phyloP scores from a whole-genome alignment of 2,113 vertebrate species.

The Pangasianodon hypophthalmus region DNA sequence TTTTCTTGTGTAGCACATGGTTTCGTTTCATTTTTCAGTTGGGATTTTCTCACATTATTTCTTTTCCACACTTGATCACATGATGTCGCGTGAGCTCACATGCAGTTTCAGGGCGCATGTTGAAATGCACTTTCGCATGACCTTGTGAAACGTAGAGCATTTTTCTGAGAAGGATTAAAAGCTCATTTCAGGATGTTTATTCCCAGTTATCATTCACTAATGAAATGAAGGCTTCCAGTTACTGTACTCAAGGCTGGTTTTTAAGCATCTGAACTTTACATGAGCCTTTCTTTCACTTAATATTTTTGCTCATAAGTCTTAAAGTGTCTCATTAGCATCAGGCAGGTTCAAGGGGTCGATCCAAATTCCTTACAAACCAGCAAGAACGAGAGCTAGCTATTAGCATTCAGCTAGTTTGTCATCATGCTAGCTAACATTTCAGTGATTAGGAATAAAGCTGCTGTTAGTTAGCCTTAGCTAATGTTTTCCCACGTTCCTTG shows the following conservation, averaged over 20 bases:
- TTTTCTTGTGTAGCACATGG: neutral
- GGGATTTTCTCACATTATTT: neutral
- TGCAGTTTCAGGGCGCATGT: neutral
- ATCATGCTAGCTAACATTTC: no score
- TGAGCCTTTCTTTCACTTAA: neutral
- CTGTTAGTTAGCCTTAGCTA: neutral
- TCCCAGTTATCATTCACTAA: neutral
- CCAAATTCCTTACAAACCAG: neutral
- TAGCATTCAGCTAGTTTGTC: neutral
- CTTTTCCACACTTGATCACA: neutral
- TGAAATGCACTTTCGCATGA: neutral
- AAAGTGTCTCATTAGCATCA: neutral
- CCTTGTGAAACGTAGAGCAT: neutral
- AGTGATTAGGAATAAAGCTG: neutral
- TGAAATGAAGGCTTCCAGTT: neutral
- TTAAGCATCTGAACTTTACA: neutral
- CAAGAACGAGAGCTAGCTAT: neutral
- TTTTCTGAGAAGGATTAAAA: neutral
- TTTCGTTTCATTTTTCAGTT: neutral
- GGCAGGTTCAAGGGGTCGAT: neutral
- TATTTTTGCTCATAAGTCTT: neutral
- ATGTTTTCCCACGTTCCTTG: neutral
- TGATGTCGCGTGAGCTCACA: neutral
- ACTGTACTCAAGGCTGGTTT: neutral
- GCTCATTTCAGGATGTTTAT: neutral